These are phyloP conservation scores for Nothura maculosa DNA, from an alignment of 2,797 vertebrate genomes.

Conservation along the genomic window DNA sequence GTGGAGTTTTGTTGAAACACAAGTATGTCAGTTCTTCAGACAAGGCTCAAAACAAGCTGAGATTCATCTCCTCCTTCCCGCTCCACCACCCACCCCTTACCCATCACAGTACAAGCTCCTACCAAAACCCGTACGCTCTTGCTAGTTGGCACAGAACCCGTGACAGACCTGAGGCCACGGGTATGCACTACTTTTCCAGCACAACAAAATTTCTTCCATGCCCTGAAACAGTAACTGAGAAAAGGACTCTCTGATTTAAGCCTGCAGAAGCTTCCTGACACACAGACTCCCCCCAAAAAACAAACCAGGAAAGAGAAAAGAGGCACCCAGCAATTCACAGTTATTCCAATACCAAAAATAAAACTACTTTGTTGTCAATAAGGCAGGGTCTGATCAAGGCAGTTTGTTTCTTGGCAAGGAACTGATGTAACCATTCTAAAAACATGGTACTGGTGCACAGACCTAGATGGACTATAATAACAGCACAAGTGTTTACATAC, in stretches of 20 bases:
- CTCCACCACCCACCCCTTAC: neutral
- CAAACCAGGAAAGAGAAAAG: neutral
- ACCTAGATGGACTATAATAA: neutral
- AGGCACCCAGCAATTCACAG: neutral
- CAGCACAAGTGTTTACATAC: neutral
- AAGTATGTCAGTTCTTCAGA: neutral
- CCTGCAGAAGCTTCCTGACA: neutral
- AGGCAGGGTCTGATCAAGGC: neutral
- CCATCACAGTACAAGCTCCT: neutral
- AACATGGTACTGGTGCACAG: neutral
- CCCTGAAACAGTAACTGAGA: neutral
- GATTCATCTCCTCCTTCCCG: neutral
- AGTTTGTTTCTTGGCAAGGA: slow-evolving; percentile 18
- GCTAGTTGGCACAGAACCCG: neutral
- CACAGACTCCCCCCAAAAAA: accelerated
- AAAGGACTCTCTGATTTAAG: neutral
- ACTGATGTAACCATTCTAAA: neutral
- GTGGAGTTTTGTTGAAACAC: neutral
- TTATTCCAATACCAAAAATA: neutral
- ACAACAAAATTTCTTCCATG: neutral
- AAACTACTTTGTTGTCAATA: neutral
- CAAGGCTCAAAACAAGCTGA: neutral
- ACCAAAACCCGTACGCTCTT: neutral
- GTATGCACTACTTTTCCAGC: neutral
- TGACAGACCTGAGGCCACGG: neutral